These are phyloP conservation scores for Cryptotermes secundus DNA, from an alignment of 1,140 invertebrate genomes.

Conservation along the genomic window DNA sequence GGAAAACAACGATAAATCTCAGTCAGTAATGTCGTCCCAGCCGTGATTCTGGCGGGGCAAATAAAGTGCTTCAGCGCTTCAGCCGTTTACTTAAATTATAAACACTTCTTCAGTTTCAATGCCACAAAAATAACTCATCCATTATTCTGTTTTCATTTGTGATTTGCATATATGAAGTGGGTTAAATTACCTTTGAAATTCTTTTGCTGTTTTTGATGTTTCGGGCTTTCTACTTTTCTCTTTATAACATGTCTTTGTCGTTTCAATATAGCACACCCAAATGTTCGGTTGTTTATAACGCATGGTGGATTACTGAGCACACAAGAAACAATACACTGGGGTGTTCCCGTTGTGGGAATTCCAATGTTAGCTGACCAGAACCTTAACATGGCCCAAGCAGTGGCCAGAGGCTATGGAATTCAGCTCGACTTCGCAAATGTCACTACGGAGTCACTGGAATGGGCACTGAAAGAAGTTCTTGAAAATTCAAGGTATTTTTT, in stretches of 20 bases:
- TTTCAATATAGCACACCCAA: slow-evolving; percentile 41
- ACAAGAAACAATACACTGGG: slow-evolving; percentile 44
- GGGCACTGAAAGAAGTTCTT: slow-evolving; percentile 19
- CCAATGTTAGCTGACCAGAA: slow-evolving; percentile 49
- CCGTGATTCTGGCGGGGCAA: no score
- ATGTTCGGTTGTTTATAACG: slow-evolving; percentile 45
- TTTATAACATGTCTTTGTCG: not conserved
- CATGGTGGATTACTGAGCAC: slow-evolving; percentile 50
- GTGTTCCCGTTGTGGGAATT: slow-evolving; percentile 39
- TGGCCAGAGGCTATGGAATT: not conserved
- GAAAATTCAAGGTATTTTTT: slow-evolving; percentile 25
- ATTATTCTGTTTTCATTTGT: no score
- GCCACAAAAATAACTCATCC: no score
- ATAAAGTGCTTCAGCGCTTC: no score
- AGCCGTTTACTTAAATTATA: no score
- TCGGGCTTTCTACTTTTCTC: not conserved
- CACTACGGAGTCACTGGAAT: slow-evolving; percentile 22
- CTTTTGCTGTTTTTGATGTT: not conserved
- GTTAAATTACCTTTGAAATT: no score
- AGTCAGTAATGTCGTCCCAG: no score
- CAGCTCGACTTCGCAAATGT: slow-evolving; percentile 19
- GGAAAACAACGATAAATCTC: no score
- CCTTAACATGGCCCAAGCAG: slow-evolving; percentile 33
- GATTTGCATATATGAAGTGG: no score
- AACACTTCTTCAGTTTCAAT: no score